phyloP scores from a whole-genome alignment of 1,140 invertebrate species.

The Neelides sp. region DNA sequence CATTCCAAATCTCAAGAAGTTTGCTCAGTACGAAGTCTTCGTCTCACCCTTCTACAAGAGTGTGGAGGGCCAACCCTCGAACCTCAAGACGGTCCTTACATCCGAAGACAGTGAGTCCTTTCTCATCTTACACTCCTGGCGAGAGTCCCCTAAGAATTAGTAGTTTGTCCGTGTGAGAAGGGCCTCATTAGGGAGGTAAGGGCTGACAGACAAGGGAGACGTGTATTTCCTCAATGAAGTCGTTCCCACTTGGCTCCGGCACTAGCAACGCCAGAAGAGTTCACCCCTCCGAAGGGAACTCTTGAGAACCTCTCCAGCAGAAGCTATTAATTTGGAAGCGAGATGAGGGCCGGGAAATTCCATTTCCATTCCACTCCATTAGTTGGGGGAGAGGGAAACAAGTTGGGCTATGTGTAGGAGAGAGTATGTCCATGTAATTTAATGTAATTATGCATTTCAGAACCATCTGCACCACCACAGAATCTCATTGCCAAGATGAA shows the following conservation, averaged over 20 bases:
- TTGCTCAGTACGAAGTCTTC: conserved; percentile 76
- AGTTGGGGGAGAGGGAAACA: not conserved
- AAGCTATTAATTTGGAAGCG: not conserved
- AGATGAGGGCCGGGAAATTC: not conserved
- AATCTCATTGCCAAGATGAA: conserved; percentile 70
- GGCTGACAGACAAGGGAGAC: too few species aligned
- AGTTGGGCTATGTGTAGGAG: too few species aligned
- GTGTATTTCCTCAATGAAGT: too few species aligned
- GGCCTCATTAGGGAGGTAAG: too few species aligned
- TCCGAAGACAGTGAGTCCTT: conserved; percentile 56
- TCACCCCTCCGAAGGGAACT: too few species aligned
- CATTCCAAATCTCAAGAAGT: conserved; percentile 61
- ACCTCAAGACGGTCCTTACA: conserved; percentile 54
- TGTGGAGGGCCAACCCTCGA: conserved; percentile 68
- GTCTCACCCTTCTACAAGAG: conserved; percentile 57
- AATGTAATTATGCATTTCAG: conserved; percentile 37
- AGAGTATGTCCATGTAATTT: conserved; percentile 10
- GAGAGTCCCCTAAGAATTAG: too few species aligned
- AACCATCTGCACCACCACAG: conserved; percentile 65
- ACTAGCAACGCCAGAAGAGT: too few species aligned
- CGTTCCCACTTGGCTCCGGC: too few species aligned
- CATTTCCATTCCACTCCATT: not conserved
- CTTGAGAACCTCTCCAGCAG: too few species aligned
- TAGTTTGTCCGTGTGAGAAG: too few species aligned
- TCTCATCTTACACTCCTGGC: too few species aligned